Base-by-base conservation (phyloP, 2,113 vertebrate genomes). In the Suncus etruscus region DNA sequence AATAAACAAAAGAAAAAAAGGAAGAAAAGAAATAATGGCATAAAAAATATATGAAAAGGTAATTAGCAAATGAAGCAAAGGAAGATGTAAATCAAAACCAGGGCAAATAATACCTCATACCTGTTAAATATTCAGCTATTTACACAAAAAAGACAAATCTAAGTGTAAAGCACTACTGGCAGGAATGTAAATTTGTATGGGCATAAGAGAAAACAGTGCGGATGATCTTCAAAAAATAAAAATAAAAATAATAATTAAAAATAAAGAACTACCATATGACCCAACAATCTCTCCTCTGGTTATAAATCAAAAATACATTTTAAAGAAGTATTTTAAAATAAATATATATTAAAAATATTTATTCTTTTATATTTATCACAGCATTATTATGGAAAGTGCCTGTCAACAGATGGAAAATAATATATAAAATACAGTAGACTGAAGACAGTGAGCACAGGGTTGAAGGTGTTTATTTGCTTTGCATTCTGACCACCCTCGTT, bases 141-240 rank as follows among this genome's bases (percentile, higher is more conserved):
- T 54, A 54, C 12, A 10, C n/a, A 54, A 54, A 54, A 54, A 54
- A 15, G 54, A 54, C 54, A 14, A 54, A 54, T 54, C 27, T 8
- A 29, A 77, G n/a, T 87, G 61, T 87, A 4, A 77, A 11, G 29
- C 20, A 76, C 32, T 84, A 29, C 58, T 48, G 32, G 32, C 12
- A 63, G 29, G 73, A 76, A 47, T 58, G 32, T 45, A 83, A 77
- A 76, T 48, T 83, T 50, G 14, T 47, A 6, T 20, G 76, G 20
- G 20, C 32, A 76, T 31, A 47, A 47, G 29, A 48, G 63, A 83
- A 68, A 83, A 76, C 20, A 69, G 63, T 47, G 66, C 75, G 27
- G 27, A 39, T 39, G 39, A 39, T 83, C 63, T 31, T 58, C 25
- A 76, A 69, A 90, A 82, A 82, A 66, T 65, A 90, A 82, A 82